Percentiles rank a stretch among this genome's conserved stretches.
Conservation (phyloP, 2,888 invertebrate genomes). For the Crossocerus cetratus region DNA sequence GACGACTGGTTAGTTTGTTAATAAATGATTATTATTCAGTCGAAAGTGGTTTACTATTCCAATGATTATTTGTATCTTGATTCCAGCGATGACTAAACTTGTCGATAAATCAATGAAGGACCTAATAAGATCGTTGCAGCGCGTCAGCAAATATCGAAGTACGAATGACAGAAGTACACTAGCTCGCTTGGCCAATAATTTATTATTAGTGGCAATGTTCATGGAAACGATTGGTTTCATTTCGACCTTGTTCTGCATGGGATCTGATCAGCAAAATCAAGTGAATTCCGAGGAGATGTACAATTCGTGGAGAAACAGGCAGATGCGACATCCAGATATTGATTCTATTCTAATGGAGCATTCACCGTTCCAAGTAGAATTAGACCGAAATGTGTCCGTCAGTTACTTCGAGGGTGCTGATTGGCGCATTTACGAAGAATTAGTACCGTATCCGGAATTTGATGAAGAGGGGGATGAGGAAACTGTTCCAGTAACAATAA, state of each 20-base stretch:
- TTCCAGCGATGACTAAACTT: constrained; percentile 28
- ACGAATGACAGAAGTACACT: constrained; percentile 43
- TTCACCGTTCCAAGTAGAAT: neutral
- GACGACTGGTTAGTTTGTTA: constrained; percentile 2
- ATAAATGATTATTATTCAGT: neutral
- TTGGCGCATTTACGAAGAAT: neutral
- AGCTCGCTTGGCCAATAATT: constrained; percentile 56
- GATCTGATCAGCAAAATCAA: constrained; percentile 9
- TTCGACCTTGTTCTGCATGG: constrained; percentile 42
- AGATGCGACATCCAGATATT: constrained; percentile 6
- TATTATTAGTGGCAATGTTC: constrained; percentile 60
- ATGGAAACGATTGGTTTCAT: constrained; percentile 55
- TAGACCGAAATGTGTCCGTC: too few species aligned
- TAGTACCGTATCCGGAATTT: neutral
- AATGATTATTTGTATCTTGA: constrained; percentile 8
- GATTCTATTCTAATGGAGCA: neutral
- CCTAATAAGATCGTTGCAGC: constrained; percentile 55
- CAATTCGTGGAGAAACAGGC: neutral
- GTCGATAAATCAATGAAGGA: constrained; percentile 36
- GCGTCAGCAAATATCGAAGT: constrained; percentile 26
- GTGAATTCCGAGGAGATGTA: neutral
- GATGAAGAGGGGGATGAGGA: too few species aligned
- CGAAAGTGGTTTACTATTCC: too few species aligned
- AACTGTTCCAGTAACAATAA: neutral
- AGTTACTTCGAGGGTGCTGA: neutral